Evolutionary conservation across 2,113 vertebrate genomes (phyloP).

Genomic region (Leptodactylus fuscus): DNA sequence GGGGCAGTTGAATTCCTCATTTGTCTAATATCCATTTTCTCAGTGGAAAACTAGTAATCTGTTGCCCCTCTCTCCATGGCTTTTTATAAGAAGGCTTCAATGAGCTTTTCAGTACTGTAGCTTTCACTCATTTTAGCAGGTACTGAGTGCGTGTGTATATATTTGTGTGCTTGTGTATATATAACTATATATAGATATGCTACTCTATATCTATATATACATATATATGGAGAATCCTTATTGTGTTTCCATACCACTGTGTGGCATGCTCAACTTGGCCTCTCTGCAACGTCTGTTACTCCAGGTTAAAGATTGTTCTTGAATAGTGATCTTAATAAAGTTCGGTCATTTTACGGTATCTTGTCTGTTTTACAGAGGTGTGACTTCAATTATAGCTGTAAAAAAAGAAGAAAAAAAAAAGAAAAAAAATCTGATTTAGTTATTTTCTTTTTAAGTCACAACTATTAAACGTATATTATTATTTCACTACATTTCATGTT

Average conservation of each 20-base stretch:
- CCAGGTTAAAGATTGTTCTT: conserved; percentile 87
- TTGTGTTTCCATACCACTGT: conserved; percentile 85
- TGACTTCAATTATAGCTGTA: conserved; percentile 79
- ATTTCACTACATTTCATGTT: conserved; percentile 95
- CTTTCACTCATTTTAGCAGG: conserved; percentile 97
- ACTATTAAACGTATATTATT: conserved; percentile 66
- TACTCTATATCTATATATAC: conserved; percentile 38
- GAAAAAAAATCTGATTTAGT: conserved; percentile 71
- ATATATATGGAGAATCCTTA: conserved; percentile 73
- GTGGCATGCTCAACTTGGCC: conserved; percentile 90
- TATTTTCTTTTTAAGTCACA: conserved; percentile 72
- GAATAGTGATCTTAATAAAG: conserved; percentile 86
- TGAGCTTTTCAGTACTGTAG: conserved; percentile 84
- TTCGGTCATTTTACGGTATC: conserved; percentile 80
- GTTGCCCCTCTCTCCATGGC: conserved; percentile 81
- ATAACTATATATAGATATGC: conserved; percentile 67
- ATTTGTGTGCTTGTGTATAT: conserved; percentile 34
- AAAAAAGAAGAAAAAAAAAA: conserved; percentile 61
- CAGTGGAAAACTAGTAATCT: conserved; percentile 77
- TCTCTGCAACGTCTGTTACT: conserved; percentile 89
- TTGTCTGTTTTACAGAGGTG: conserved; percentile 78
- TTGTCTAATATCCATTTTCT: conserved; percentile 97
- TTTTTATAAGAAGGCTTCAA: conserved; percentile 72
- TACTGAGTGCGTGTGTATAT: conserved; percentile 89
- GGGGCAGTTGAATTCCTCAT: conserved; percentile 92